A percentile compares a stretch with the other conserved stretches of the same genome.
Conservation (phyloP, 1,140 invertebrate species). For the Aphidius gifuensis region DNA sequence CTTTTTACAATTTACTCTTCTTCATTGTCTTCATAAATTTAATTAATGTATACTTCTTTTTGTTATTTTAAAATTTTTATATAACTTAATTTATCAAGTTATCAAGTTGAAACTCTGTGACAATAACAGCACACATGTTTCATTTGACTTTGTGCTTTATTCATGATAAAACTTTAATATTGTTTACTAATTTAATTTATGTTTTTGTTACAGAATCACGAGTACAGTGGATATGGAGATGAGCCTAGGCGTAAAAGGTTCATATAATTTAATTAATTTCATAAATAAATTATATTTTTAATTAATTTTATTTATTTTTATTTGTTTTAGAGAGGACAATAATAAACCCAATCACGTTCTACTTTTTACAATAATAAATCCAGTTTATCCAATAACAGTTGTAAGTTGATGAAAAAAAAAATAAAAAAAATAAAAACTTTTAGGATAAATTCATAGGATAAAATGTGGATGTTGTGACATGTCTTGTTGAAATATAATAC, state of each 20-base stretch:
- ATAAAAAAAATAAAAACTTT: too few relatives aligned
- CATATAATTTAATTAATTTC: conserved; percentile 18
- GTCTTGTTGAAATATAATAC: conserved; percentile 7
- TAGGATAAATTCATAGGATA: too few relatives aligned
- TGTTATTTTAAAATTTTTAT: too few relatives aligned
- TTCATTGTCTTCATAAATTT: too few relatives aligned
- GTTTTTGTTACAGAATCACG: conserved; percentile 53
- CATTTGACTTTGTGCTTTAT: too few relatives aligned
- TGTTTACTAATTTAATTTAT: conserved; percentile 19
- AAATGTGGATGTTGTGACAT: conserved; percentile 9
- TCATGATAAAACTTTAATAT: not conserved
- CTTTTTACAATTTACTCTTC: too few relatives aligned
- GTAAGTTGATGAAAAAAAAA: conserved; percentile 62
- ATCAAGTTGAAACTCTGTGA: too few relatives aligned
- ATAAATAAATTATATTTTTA: conserved; percentile 12
- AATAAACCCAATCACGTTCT: conserved; percentile 85
- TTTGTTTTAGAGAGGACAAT: conserved; percentile 50
- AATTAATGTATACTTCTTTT: too few relatives aligned
- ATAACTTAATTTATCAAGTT: too few relatives aligned
- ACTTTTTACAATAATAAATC: conserved; percentile 93
- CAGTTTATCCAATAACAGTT: conserved; percentile 97
- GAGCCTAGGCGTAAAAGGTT: conserved; percentile 56
- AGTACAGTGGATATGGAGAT: conserved; percentile 54
- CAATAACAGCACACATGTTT: too few relatives aligned
- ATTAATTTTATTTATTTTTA: conserved; percentile 24